phyloP scores from a whole-genome alignment of 2,113 vertebrate genomes.

The Phylloscopus whistleri region DNA sequence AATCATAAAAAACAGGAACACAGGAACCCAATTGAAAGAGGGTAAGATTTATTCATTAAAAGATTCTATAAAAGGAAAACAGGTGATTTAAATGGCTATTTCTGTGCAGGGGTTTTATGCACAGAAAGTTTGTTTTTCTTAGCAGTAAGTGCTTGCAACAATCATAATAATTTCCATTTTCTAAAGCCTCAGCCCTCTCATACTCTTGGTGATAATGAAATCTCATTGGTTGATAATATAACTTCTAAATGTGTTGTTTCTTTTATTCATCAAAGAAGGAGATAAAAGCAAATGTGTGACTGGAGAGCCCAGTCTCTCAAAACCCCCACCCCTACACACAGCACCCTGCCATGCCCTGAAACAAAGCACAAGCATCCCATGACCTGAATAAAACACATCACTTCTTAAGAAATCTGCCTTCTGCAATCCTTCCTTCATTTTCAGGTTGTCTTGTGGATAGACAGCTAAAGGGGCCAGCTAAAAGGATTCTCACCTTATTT shows the following conservation, averaged over 20 bases:
- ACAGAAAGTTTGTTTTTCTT: background rate
- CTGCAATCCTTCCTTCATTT: background rate
- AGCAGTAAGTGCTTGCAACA: background rate
- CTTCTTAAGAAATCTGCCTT: background rate
- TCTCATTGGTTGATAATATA: background rate
- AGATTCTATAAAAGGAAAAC: background rate
- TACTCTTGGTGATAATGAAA: background rate
- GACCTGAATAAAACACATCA: background rate
- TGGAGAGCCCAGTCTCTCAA: background rate
- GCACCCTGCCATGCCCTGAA: background rate
- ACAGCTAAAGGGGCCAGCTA: background rate
- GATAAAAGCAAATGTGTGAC: background rate
- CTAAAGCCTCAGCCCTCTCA: background rate
- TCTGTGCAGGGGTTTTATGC: background rate
- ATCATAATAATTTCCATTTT: background rate
- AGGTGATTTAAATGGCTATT: background rate
- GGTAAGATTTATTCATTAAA: background rate
- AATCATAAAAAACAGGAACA: background rate
- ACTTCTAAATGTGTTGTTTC: background rate
- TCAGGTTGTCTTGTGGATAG: background rate
- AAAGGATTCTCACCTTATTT: slow-evolving; percentile 19
- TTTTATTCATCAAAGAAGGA: slow-evolving; percentile 1
- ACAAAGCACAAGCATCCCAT: background rate
- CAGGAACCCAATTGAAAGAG: background rate
- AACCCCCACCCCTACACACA: background rate